A percentile compares a stretch with the other conserved stretches of the same genome.
phyloP scores from a whole-genome alignment of 2,888 invertebrate genomes.

The Drosophila monieri region DNA sequence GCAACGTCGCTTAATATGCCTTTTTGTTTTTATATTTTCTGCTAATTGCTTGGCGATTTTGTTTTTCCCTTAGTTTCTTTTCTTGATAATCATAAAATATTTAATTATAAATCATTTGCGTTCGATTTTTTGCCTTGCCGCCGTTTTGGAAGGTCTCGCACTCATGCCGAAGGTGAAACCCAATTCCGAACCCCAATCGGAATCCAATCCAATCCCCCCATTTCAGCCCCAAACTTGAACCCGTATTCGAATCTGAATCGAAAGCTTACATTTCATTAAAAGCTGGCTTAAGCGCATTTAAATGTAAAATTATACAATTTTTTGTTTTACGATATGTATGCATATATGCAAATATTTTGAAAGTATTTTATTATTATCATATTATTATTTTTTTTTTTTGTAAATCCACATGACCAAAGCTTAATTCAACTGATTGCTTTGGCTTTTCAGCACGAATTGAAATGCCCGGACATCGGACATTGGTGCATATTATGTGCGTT shows the following conservation, averaged over 20 bases:
- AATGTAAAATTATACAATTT: constrained; percentile 72
- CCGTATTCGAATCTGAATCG: constrained; percentile 29
- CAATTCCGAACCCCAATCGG: constrained; percentile 21
- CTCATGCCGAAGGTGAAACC: constrained; percentile 73
- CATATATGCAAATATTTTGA: constrained; percentile 68
- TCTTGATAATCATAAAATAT: constrained; percentile 72
- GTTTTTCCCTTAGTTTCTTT: constrained; percentile 14
- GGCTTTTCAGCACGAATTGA: constrained; percentile 10
- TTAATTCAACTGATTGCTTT: constrained; percentile 10
- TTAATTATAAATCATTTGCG: constrained; percentile 76
- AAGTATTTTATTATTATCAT: constrained; percentile 42
- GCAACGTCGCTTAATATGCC: constrained; percentile 49
- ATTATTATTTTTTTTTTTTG: constrained; percentile 1
- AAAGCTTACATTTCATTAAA: constrained; percentile 71
- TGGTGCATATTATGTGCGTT: constrained; percentile 20
- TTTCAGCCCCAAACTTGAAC: constrained; percentile 35
- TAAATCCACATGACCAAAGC: constrained; percentile 55
- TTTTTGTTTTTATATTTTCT: constrained; percentile 49
- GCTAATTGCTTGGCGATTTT: constrained; percentile 42
- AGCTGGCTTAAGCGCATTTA: constrained; percentile 69
- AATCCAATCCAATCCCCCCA: constrained; percentile 8
- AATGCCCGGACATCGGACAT: constrained; percentile 1
- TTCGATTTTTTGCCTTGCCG: constrained; percentile 47
- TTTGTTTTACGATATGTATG: constrained; percentile 43
- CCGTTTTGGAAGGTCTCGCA: constrained; percentile 64